phyloP scores from a whole-genome alignment of 2,797 vertebrate genomes.

The Propithecus deckenii region DNA sequence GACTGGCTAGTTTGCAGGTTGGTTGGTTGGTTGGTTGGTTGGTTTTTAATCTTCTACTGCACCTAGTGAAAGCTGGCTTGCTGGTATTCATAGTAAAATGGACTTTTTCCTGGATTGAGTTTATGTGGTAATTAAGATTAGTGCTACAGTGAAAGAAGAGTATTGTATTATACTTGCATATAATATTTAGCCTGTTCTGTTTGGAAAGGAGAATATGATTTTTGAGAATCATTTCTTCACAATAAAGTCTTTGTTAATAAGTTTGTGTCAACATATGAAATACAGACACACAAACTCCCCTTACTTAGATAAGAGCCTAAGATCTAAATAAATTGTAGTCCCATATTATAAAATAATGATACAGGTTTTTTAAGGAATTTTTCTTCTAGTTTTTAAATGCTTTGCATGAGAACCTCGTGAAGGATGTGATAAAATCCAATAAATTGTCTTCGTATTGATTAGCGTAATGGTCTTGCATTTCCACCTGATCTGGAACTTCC shows the following conservation, averaged over 20 bases:
- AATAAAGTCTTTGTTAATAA: neutral
- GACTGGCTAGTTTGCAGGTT: neutral
- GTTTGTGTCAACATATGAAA: neutral
- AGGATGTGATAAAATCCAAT: neutral
- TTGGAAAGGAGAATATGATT: constrained; percentile 10
- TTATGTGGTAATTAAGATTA: neutral
- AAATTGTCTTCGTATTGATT: neutral
- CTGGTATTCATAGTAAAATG: neutral
- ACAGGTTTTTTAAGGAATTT: neutral
- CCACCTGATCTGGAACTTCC: neutral
- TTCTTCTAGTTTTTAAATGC: neutral
- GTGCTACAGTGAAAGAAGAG: neutral
- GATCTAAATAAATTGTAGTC: neutral
- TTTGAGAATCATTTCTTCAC: neutral
- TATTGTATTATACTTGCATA: neutral
- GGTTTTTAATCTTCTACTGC: neutral
- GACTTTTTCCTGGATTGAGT: neutral
- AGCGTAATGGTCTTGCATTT: neutral
- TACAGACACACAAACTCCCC: neutral
- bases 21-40: neutral
- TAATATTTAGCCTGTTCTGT: neutral
- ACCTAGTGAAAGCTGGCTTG: neutral
- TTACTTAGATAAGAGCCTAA: neutral
- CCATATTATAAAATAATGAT: neutral
- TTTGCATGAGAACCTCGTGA: neutral